Conservation (phyloP, 2,113 vertebrate species). For the Zootoca vivipara region DNA sequence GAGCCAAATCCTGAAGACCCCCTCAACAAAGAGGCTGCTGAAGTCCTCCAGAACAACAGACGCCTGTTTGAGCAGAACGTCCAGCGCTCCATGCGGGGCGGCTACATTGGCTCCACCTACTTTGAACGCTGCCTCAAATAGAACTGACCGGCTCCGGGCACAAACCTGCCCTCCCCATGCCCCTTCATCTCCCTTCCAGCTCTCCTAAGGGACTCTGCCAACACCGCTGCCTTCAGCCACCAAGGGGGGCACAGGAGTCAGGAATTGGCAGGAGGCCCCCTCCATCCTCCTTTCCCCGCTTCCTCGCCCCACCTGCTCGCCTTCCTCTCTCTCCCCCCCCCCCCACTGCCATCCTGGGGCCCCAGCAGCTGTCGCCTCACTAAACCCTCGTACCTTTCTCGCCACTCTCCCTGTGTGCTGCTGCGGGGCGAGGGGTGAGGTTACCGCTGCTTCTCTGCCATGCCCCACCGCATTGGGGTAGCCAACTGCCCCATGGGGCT, state of each 20-base stretch:
- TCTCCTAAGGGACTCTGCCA: slow-evolving; percentile 46
- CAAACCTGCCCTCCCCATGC: slow-evolving; percentile 51
- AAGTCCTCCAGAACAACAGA: slow-evolving; percentile 92
- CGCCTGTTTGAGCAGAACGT: slow-evolving; percentile 94
- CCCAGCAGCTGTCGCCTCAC: slow-evolving; percentile 32
- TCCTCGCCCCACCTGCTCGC: background rate
- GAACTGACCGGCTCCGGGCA: slow-evolving; percentile 52
- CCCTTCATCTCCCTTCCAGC: slow-evolving; percentile 52
- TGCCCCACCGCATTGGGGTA: slow-evolving; percentile 1
- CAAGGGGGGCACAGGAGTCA: slow-evolving; percentile 29
- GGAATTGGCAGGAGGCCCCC: slow-evolving; percentile 19
- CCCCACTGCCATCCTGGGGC: slow-evolving; percentile 12
- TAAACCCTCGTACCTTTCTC: slow-evolving; percentile 40
- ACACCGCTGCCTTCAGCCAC: slow-evolving; percentile 37
- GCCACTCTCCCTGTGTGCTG: slow-evolving; percentile 8
- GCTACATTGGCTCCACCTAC: slow-evolving; percentile 93
- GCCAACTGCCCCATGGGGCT: background rate
- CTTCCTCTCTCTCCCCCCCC: background rate
- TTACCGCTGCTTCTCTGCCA: slow-evolving; percentile 26
- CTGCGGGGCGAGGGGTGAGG: slow-evolving; percentile 30
- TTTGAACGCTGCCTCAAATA: slow-evolving; percentile 96
- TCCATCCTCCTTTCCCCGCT: background rate
- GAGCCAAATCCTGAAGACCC: slow-evolving; percentile 94
- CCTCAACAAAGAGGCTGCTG: slow-evolving; percentile 92
- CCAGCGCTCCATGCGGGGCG: slow-evolving; percentile 88